Evolutionary conservation across 1,140 invertebrate species (phyloP), one percentile per base, ranked within the genome.

Genomic region (Venustaconcha ellipsiformis): DNA sequence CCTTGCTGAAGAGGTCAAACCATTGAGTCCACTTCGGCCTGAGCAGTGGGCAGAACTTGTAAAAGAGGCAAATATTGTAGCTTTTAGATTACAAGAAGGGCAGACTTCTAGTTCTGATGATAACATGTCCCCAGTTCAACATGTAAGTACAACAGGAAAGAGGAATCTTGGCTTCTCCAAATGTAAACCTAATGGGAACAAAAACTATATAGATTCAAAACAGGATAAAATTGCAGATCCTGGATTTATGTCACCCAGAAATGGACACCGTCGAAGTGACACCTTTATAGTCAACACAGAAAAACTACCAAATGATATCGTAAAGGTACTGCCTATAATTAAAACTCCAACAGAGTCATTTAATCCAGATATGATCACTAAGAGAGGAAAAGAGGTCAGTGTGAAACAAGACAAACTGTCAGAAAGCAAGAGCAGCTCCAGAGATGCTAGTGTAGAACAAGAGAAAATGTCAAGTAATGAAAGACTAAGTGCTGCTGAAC

Each of bases 1-100:
- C 17, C 26, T 57, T 2, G 57, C 67, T 23, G 63, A 74, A 17
- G 74, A 76, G 55, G 48, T 80, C 1, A 79, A 82, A 58, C 82
- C 83, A 17, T 56, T 85, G 15, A 84, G 83, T 58, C 84, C 84
- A 12, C 78, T 86, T 6, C 79, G 80, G 23, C 73, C 84, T 1
- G 17, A 76, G 18, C 83, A 86, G 62, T 71, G 83, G 37, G 84
- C 82, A 14, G 80, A 83, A 62, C 74, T 86, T 37, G 78, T 78
- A 11, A 84, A 82, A 62, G 84, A 86, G 64, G 84, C 84, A 20
- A 80, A 82, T 70, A 65, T 72, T 59, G 79, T 86, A n/a, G 83
- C 81, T 3, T 79, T 73, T 65, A 74, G 79, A 64, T 72, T 83
- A 26, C 65, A 72, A 56, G 70, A 72, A 26, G 72, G 67, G 58